Evolutionary conservation across 2,797 vertebrate species (phyloP).

Genomic region (Morus bassanus): DNA sequence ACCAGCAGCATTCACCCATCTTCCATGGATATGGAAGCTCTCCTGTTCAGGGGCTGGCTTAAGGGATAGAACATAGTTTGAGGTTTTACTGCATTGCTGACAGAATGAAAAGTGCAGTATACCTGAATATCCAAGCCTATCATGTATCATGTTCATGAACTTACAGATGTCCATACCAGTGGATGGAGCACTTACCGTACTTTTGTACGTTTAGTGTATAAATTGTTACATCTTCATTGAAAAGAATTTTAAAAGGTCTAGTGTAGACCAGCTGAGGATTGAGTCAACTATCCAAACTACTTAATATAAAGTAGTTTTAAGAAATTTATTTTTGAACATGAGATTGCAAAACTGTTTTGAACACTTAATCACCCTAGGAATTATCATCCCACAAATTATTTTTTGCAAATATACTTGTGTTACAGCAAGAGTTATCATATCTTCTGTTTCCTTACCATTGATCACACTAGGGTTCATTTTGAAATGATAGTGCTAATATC

Average conservation of each 20-base stretch:
- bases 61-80: neutral
- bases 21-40: neutral
- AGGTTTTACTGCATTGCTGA: neutral
- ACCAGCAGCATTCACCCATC: neutral
- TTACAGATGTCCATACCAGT: neutral
- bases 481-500: neutral
- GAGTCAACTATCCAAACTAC: neutral
- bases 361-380: neutral
- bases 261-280: neutral
- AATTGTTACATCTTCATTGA: neutral
- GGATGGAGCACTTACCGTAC: fast-evolving
- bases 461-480: neutral
- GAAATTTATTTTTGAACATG: neutral
- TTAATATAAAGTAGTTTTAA: neutral
- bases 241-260: neutral
- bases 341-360: neutral
- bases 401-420: neutral
- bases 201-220: neutral
- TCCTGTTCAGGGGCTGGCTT: neutral
- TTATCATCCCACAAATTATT: neutral
- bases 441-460: neutral
- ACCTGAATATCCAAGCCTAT: neutral
- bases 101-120: neutral
- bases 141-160: neutral
- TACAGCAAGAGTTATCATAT: neutral